Evolutionary conservation across 2,113 vertebrate species (phyloP).

Genomic region (Alligator mississippiensis): DNA sequence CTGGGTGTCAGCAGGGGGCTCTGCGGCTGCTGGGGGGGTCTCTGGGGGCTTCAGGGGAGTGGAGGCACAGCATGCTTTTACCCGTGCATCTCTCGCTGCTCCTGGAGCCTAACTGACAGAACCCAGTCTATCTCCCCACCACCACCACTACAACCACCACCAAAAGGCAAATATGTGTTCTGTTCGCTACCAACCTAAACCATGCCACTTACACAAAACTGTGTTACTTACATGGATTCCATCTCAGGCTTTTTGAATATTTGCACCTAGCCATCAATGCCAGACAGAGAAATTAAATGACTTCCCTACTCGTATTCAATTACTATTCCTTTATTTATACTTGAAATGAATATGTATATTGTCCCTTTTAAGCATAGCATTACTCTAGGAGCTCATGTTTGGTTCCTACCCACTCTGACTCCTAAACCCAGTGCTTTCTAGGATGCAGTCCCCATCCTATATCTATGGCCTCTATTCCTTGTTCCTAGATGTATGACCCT

Average conservation of each 20-base stretch:
- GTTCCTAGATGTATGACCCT: background rate
- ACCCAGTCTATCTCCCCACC: background rate
- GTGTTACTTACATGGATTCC: no score
- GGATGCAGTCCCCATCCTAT: background rate
- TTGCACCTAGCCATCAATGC: background rate
- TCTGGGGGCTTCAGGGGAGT: no score
- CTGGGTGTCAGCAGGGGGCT: no score
- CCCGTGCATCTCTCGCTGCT: no score
- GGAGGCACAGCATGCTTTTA: no score
- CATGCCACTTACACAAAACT: no score
- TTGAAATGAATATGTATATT: background rate
- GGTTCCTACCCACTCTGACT: background rate
- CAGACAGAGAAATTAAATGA: background rate
- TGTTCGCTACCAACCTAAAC: no score
- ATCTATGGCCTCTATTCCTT: background rate
- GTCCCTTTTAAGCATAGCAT: background rate
- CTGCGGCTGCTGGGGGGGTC: no score
- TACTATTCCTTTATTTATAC: accelerated
- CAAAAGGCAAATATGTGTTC: no score
- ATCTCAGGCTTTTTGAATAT: background rate
- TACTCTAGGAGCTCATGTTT: background rate
- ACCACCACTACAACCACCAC: no score
- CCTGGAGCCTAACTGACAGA: no score
- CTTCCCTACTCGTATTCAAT: background rate
- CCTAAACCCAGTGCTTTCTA: background rate